A percentile compares a stretch with the other conserved stretches of the same genome.
phyloP scores from a whole-genome alignment of 1,140 invertebrate species.

The Papilio helenus region DNA sequence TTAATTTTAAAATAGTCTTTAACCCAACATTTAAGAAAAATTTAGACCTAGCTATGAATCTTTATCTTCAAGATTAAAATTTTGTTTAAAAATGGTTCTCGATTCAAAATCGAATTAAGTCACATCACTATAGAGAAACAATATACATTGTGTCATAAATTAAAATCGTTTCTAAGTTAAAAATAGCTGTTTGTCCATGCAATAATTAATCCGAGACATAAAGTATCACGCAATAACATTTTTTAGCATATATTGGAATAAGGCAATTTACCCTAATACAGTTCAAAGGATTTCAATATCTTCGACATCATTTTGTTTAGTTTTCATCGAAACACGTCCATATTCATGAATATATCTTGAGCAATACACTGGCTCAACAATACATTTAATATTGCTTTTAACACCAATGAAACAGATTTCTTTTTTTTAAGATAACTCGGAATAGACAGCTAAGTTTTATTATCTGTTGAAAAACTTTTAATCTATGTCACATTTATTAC shows the following conservation, averaged over 20 bases:
- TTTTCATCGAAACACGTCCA: slow-evolving; percentile 3
- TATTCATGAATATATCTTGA: slow-evolving; percentile 30
- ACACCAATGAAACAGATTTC: slow-evolving; percentile 13
- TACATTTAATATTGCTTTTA: slow-evolving; percentile 9
- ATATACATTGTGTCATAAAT: neutral
- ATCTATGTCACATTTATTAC: neutral
- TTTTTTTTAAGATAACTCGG: neutral
- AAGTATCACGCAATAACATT: slow-evolving; percentile 33
- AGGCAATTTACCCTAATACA: slow-evolving; percentile 37
- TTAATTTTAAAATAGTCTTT: neutral
- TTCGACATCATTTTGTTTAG: neutral
- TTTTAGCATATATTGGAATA: slow-evolving; percentile 30
- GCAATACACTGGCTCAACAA: neutral
- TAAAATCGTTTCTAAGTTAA: neutral
- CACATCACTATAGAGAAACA: neutral
- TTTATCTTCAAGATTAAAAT: too few relatives aligned
- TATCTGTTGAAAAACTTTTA: neutral
- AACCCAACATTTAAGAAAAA: neutral
- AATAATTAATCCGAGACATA: neutral
- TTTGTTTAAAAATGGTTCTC: too few relatives aligned
- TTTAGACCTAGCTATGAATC: neutral
- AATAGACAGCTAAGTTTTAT: neutral
- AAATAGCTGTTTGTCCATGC: neutral
- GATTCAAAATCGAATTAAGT: neutral
- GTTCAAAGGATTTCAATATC: slow-evolving; percentile 6